Evolutionary conservation across 2,113 vertebrate genomes (phyloP).

Genomic region (Numida meleagris): DNA sequence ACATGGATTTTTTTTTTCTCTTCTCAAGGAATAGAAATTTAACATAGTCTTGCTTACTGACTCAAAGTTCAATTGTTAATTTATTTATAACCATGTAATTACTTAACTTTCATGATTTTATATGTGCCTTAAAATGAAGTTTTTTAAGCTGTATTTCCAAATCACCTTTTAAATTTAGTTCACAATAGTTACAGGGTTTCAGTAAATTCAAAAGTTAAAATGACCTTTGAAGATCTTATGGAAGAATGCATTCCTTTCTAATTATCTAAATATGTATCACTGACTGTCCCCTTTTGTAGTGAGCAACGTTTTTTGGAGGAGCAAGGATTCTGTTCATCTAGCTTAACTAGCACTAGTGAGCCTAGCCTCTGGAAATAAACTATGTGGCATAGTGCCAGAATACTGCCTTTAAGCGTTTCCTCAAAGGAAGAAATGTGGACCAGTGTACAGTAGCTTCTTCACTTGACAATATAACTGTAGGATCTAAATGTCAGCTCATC

Average conservation of each 20-base stretch:
- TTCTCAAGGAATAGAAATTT: background rate
- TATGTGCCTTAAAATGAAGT: background rate
- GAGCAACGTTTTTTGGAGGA: background rate
- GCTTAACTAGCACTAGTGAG: background rate
- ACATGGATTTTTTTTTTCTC: background rate
- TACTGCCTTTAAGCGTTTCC: accelerated
- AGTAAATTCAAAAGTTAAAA: background rate
- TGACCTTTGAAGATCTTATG: background rate
- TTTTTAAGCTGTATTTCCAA: background rate
- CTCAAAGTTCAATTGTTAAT: background rate
- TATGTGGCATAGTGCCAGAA: background rate
- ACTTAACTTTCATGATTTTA: background rate
- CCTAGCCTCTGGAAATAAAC: background rate
- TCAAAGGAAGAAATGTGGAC: background rate
- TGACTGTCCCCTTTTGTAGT: background rate
- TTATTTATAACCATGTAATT: background rate
- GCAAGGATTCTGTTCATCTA: background rate
- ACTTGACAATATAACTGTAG: background rate
- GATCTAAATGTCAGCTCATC: background rate
- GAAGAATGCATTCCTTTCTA: background rate
- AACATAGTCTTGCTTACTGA: background rate
- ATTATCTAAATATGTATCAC: background rate
- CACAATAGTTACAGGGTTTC: background rate
- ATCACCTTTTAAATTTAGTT: background rate
- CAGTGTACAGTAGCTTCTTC: background rate